A percentile compares a stretch with the other conserved stretches of the same genome.
phyloP scores from a whole-genome alignment of 2,888 invertebrate genomes.

The Stenurella melanura region DNA sequence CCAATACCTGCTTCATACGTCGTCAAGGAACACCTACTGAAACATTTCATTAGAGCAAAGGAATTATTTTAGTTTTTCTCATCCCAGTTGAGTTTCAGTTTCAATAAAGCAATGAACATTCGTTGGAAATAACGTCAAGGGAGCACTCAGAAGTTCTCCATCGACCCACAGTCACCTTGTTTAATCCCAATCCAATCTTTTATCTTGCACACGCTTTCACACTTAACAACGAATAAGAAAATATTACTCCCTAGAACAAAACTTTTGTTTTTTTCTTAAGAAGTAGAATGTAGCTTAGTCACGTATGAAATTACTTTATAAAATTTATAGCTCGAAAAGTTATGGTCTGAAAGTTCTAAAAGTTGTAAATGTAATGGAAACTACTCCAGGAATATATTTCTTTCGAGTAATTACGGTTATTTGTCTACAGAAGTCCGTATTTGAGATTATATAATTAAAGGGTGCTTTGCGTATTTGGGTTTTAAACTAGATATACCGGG shows the following conservation, averaged over 20 bases:
- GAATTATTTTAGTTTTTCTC: slow-evolving; percentile 10
- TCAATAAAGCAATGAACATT: slow-evolving; percentile 63
- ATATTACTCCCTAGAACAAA: slow-evolving; percentile 68
- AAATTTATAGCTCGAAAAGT: slow-evolving; percentile 33
- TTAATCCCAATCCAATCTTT: slow-evolving; percentile 75
- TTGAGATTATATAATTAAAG: no score
- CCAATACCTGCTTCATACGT: background rate
- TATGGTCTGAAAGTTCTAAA: slow-evolving; percentile 1
- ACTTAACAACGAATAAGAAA: slow-evolving; percentile 71
- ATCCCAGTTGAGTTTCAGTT: slow-evolving; percentile 45
- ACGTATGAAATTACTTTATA: slow-evolving; percentile 57
- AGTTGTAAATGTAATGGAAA: background rate
- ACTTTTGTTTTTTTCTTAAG: slow-evolving; percentile 62
- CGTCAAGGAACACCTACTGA: background rate
- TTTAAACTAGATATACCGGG: no score
- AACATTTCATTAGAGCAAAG: slow-evolving; percentile 19
- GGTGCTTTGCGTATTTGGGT: no score
- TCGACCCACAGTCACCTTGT: slow-evolving; percentile 67
- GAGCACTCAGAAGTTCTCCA: slow-evolving; percentile 60
- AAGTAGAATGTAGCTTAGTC: slow-evolving; percentile 57
- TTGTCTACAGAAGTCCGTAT: no score
- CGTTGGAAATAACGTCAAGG: slow-evolving; percentile 61
- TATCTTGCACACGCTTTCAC: slow-evolving; percentile 73
- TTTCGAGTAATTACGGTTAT: no score
- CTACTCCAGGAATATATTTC: no score